Conservation (phyloP, 2,797 vertebrate species). For the Staurois parvus region DNA sequence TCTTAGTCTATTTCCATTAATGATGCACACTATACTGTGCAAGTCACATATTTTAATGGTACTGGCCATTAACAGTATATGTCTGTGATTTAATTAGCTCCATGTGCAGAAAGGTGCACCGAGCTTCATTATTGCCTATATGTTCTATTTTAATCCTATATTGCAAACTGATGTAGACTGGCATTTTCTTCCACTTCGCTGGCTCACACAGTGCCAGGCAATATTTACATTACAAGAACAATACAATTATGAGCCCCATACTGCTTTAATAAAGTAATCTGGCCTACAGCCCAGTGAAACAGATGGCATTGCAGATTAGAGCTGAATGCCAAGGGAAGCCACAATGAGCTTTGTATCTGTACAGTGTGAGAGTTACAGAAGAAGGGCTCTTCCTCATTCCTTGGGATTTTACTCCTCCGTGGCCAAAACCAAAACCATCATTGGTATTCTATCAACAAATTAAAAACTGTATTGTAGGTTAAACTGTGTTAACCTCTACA, state of each 20-base stretch:
- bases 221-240: conserved; percentile 59
- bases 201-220: conserved; percentile 44
- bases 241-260: conserved; percentile 60
- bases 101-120: not conserved
- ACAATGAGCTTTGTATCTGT: conserved; percentile 46
- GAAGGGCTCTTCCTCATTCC: conserved; percentile 31
- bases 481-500: conserved; percentile 36
- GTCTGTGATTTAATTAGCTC: conserved; percentile 43
- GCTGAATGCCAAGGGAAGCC: conserved; percentile 55
- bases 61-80: conserved; percentile 2
- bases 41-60: conserved; percentile 14
- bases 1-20: not conserved
- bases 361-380: conserved; percentile 30
- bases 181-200: conserved; percentile 48
- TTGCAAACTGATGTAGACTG: conserved; percentile 11
- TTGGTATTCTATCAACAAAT: conserved; percentile 28
- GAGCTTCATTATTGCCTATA: conserved; percentile 14
- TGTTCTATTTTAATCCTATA: conserved; percentile 45
- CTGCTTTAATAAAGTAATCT: conserved; percentile 59
- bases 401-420: conserved; percentile 44
- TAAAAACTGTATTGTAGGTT: conserved; percentile 16
- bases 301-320: conserved; percentile 61
- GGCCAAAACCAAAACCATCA: conserved; percentile 15
- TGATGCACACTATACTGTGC: not conserved
- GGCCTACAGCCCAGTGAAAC: conserved; percentile 60